Evolutionary conservation across 2,888 invertebrate genomes (phyloP).

Genomic region (Stenotaenia linearis): DNA sequence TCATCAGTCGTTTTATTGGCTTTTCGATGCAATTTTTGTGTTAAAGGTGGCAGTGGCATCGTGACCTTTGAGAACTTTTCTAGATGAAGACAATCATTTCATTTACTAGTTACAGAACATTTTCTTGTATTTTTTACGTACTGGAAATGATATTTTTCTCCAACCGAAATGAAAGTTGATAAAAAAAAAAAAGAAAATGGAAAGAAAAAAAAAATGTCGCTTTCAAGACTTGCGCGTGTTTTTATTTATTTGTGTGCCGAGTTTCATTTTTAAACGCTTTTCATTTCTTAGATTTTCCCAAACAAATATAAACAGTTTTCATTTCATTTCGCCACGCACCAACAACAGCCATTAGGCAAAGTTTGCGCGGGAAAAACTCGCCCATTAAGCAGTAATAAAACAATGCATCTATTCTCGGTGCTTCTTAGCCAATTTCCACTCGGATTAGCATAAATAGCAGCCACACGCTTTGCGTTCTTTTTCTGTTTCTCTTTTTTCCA

Average conservation of each 20-base stretch:
- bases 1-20: constrained; percentile 69
- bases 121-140: not conserved
- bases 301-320: constrained; percentile 3
- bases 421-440: not conserved
- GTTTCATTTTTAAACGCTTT: not conserved
- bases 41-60: constrained; percentile 29
- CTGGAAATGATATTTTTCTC: not conserved
- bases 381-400: not conserved
- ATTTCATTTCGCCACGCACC: constrained; percentile 3
- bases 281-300: not conserved
- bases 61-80: not conserved
- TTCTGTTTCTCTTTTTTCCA: not conserved
- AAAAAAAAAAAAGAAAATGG: not conserved
- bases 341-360: constrained; percentile 12
- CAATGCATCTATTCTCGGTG: not conserved
- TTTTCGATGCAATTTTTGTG: constrained; percentile 84
- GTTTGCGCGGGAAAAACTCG: not conserved
- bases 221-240: not conserved
- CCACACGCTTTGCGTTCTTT: not conserved
- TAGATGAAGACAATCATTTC: not conserved
- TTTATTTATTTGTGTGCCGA: not conserved
- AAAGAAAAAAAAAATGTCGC: not conserved
- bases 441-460: not conserved
- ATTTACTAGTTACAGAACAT: not conserved
- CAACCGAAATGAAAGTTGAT: not conserved